These are phyloP conservation scores for Nasonovia ribisnigri DNA, from an alignment of 2,888 invertebrate genomes.

Conservation along the genomic window DNA sequence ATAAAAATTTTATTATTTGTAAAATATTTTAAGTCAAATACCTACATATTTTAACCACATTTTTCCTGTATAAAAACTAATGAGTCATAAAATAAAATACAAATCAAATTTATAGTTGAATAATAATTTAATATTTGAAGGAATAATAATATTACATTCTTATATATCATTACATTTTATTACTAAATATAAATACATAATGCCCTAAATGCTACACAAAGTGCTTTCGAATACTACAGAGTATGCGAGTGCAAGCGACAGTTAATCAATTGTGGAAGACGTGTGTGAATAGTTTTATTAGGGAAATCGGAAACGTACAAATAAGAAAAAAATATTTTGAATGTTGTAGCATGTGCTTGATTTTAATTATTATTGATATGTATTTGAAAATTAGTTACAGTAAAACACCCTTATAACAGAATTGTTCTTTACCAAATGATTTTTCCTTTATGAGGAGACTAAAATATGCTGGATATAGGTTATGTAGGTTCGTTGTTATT, in stretches of 20 bases:
- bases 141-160: slow-evolving; percentile 37
- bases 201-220: slow-evolving; percentile 2
- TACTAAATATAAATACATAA: slow-evolving; percentile 30
- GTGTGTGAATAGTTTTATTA: neutral
- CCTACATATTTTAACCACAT: neutral
- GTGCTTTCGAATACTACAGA: slow-evolving; percentile 29
- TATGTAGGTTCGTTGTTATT: too few species aligned
- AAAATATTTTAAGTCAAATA: neutral
- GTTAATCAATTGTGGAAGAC: slow-evolving; percentile 39
- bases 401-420: too few species aligned
- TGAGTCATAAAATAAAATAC: slow-evolving; percentile 26
- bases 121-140: slow-evolving; percentile 2
- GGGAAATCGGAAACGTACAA: neutral
- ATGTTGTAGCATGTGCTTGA: neutral
- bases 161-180: slow-evolving; percentile 19
- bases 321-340: neutral
- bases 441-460: too few species aligned
- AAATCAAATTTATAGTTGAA: slow-evolving; percentile 3
- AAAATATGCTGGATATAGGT: too few species aligned
- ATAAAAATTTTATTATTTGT: neutral
- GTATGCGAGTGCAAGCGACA: slow-evolving; percentile 12
- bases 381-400: slow-evolving; percentile 34
- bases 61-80: neutral
- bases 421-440: too few species aligned
- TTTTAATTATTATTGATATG: slow-evolving; percentile 49